These are phyloP conservation scores for Aix galericulata DNA, from an alignment of 2,113 vertebrate species.

Conservation along the genomic window DNA sequence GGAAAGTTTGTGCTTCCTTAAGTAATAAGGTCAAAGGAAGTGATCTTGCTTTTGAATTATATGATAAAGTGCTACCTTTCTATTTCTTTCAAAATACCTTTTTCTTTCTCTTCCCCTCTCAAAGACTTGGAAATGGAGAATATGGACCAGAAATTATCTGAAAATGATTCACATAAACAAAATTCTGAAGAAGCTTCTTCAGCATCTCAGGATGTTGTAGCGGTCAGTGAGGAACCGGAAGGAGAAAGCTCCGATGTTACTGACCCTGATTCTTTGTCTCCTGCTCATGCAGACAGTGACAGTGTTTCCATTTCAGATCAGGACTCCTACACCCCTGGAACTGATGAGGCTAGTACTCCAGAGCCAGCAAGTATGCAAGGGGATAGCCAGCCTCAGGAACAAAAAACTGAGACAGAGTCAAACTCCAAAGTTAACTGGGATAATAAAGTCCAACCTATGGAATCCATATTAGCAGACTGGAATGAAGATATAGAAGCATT, in stretches of 20 bases:
- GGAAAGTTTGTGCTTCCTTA: background rate
- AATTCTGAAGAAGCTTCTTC: constrained; percentile 51
- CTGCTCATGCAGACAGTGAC: background rate
- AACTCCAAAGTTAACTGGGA: constrained; percentile 73
- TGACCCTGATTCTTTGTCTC: constrained; percentile 21
- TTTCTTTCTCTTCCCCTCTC: background rate
- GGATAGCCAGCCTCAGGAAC: constrained; percentile 75
- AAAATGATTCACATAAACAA: constrained; percentile 75
- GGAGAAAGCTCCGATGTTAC: constrained; percentile 28
- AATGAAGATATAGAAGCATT: constrained; percentile 98
- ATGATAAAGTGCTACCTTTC: background rate
- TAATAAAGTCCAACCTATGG: constrained; percentile 83
- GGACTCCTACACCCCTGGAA: constrained; percentile 18
- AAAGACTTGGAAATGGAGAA: constrained; percentile 80
- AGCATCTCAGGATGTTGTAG: constrained; percentile 56
- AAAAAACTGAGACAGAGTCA: constrained; percentile 70
- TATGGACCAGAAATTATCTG: constrained; percentile 73
- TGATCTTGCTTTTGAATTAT: background rate
- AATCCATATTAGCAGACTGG: constrained; percentile 96
- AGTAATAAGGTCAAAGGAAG: background rate
- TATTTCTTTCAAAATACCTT: background rate
- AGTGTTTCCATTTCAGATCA: constrained; percentile 10
- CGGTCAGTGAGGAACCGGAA: constrained; percentile 22
- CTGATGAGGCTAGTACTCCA: background rate
- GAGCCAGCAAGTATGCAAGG: constrained; percentile 62